A percentile compares a stretch with the other conserved stretches of the same genome.
These are phyloP conservation scores for Caenorhabditis sp. DNA, from an alignment of 2,888 invertebrate genomes.

Conservation along the genomic window DNA sequence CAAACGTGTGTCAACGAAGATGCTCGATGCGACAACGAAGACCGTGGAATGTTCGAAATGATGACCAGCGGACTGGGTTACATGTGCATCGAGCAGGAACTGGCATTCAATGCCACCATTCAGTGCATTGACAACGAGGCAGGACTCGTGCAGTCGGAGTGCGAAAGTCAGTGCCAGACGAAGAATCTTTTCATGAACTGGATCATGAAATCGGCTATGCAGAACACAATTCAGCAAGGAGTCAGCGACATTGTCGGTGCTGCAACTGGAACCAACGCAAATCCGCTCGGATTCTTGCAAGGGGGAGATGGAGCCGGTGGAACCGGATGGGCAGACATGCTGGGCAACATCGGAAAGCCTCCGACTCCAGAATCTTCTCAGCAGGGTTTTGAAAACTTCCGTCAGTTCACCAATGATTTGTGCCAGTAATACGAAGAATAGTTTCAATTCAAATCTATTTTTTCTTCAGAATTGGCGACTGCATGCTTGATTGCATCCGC, in stretches of 20 bases:
- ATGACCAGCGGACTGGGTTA: conserved; percentile 71
- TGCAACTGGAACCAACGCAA: conserved; percentile 58
- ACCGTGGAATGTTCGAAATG: conserved; percentile 68
- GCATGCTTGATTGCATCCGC: conserved; percentile 72
- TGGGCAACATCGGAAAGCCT: conserved; percentile 20
- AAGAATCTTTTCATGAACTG: conserved; percentile 66
- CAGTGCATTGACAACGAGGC: conserved; percentile 69
- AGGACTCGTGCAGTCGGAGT: conserved; percentile 62
- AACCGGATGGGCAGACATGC: conserved; percentile 51
- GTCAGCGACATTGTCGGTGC: conserved; percentile 58
- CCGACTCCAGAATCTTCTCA: conserved; percentile 37
- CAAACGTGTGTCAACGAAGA: conserved; percentile 62
- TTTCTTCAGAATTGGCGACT: conserved; percentile 67
- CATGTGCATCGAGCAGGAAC: conserved; percentile 73
- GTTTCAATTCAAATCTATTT: too few relatives aligned
- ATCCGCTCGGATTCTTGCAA: conserved; percentile 41
- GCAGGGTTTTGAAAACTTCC: conserved; percentile 55
- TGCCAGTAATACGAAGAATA: conserved; percentile 55
- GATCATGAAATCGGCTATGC: conserved; percentile 62
- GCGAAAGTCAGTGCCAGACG: conserved; percentile 65
- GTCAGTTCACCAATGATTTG: conserved; percentile 56
- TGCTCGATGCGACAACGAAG: conserved; percentile 61
- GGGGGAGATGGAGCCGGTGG: conserved; percentile 7
- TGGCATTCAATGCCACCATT: conserved; percentile 72
- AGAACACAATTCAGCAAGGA: conserved; percentile 58